Evolutionary conservation across 2,113 vertebrate genomes (phyloP).

Genomic region (Athene noctua): DNA sequence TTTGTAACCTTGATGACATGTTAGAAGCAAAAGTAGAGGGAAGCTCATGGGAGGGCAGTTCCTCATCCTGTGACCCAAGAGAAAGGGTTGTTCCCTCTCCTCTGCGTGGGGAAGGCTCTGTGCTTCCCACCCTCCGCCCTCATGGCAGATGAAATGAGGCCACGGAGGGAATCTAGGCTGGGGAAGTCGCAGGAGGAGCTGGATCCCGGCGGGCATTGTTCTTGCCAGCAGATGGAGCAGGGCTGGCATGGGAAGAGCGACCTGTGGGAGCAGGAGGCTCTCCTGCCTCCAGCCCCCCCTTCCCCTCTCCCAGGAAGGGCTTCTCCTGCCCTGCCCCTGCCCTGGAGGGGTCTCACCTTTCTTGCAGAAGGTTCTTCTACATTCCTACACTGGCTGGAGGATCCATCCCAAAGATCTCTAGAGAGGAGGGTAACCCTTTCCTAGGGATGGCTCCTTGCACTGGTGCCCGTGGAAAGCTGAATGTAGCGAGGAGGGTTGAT

Average conservation of each 20-base stretch:
- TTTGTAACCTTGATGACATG: background rate
- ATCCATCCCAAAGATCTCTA: background rate
- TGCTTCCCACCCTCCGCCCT: background rate
- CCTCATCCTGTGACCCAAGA: background rate
- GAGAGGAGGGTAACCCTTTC: background rate
- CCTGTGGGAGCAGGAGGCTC: background rate
- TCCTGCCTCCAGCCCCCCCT: background rate
- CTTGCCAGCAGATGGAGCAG: constrained; percentile 56
- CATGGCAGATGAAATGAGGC: background rate
- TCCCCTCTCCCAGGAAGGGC: background rate
- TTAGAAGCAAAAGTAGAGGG: background rate
- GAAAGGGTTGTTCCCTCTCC: background rate
- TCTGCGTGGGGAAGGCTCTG: background rate
- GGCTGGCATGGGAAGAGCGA: background rate
- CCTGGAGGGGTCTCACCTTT: background rate
- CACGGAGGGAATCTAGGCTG: background rate
- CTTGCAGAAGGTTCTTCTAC: background rate
- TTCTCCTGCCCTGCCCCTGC: background rate
- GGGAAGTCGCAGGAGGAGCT: background rate
- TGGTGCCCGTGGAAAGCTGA: background rate
- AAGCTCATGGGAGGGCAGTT: background rate
- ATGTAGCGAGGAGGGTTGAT: background rate
- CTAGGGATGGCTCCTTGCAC: background rate
- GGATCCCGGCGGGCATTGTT: background rate
- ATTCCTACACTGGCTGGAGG: background rate